Conservation (phyloP, 2,113 vertebrate species). For the Pelvicachromis taeniatus region DNA sequence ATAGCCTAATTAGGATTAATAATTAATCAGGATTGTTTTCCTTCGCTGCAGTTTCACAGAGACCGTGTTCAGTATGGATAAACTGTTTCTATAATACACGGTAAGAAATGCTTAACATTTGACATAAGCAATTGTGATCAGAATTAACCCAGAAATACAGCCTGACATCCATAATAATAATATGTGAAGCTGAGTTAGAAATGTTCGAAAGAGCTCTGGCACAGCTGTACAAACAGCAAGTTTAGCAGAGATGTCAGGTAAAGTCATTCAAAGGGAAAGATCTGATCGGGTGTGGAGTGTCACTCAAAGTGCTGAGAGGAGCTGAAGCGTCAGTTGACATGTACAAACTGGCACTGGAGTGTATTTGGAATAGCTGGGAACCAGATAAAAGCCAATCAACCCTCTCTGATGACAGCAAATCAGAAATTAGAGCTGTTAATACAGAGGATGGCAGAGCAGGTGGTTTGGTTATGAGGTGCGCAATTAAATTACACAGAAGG, state of each 20-base stretch:
- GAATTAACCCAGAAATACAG: background rate
- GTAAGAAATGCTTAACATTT: background rate
- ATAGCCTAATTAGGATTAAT: constrained; percentile 54
- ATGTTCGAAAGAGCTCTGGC: background rate
- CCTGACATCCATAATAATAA: background rate
- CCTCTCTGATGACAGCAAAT: background rate
- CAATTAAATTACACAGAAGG: background rate
- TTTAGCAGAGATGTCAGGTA: background rate
- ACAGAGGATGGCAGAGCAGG: background rate
- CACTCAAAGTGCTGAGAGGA: background rate
- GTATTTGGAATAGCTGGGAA: background rate
- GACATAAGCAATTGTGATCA: background rate
- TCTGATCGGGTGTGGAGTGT: background rate
- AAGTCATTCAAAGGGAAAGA: background rate
- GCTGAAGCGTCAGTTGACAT: background rate
- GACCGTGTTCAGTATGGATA: background rate
- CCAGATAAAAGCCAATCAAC: background rate
- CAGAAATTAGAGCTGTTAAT: background rate
- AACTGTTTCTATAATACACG: background rate
- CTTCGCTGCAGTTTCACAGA: constrained; percentile 7
- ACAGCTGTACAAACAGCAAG: background rate
- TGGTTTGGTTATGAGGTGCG: background rate
- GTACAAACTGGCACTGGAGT: background rate
- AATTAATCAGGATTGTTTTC: constrained; percentile 50
- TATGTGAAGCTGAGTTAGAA: background rate